Percentiles rank a stretch among this genome's conserved stretches.
Evolutionary conservation across 2,888 invertebrate species (phyloP).

Genomic region (Acanthopleura granulata): DNA sequence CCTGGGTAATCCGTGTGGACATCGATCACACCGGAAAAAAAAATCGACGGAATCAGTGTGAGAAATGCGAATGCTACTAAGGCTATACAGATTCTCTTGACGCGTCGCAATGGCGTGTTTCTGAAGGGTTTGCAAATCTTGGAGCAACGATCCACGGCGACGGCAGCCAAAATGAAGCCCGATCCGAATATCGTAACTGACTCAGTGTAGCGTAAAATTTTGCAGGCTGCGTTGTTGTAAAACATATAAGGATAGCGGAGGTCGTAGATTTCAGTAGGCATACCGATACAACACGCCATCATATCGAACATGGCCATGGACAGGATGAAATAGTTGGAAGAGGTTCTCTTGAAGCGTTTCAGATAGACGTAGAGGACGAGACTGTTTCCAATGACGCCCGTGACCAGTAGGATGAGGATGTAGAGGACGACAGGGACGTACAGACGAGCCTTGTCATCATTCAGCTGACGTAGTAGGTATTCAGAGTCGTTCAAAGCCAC

Average conservation of each 20-base stretch:
- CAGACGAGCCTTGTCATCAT: conserved; percentile 43
- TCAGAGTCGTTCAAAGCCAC: neutral
- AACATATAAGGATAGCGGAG: conserved; percentile 53
- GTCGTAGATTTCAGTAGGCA: conserved; percentile 56
- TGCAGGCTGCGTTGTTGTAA: conserved; percentile 48
- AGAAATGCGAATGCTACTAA: conserved; percentile 45
- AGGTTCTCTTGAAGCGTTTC: conserved; percentile 48
- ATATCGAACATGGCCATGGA: conserved; percentile 59
- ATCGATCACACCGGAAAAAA: conserved; percentile 48
- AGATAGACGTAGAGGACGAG: conserved; percentile 54
- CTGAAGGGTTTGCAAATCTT: conserved; percentile 56
- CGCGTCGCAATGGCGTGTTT: conserved; percentile 44
- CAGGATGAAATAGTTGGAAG: conserved; percentile 58
- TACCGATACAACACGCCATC: conserved; percentile 49
- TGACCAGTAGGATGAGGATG: conserved; percentile 44
- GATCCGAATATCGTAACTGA: conserved; percentile 53
- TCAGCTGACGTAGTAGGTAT: conserved; percentile 32
- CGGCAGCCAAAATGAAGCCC: conserved; percentile 52
- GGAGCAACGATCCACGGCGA: conserved; percentile 57
- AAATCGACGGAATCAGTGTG: conserved; percentile 42
- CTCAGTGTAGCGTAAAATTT: conserved; percentile 49
- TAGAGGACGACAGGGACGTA: conserved; percentile 53
- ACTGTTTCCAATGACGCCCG: conserved; percentile 51
- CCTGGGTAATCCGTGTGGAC: conserved; percentile 36
- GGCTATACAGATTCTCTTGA: conserved; percentile 46